Base-by-base conservation (phyloP, 2,113 vertebrate genomes). In the Rhinogobius similis region DNA sequence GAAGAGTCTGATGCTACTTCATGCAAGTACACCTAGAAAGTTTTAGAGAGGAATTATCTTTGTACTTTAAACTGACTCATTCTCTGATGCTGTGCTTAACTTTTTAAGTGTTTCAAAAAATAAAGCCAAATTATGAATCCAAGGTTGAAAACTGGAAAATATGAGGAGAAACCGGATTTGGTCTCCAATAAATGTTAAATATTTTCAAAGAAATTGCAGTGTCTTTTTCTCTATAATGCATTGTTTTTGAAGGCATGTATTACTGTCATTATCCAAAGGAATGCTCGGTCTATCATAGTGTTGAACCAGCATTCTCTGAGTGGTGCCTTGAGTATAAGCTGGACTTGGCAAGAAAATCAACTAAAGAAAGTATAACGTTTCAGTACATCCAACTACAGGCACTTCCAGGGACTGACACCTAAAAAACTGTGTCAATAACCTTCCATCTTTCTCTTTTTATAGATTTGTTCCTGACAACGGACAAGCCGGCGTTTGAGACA, bases 401-500 rank as follows among this genome's bases (percentile, higher is more conserved):
- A 76, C 80, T 68, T 82, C 72, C 81, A 69, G 78, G 38, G 72
- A 73, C 64, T 55, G 72, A 82, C 48, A 73, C 81, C 76, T 68
- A 38, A 18, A 79, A 67, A 68, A 62, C 69, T n/a, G 27, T 27
- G 38, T 63, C 21, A 4, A 38, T 36, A 62, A 62, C n/a, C 32
- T n/a, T 61, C 27, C 65, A 0, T 71, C 41, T 72, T 26, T 70
- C 18, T 62, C 44, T 79, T 29, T 7, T 13, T 24, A 16, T 67
- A 92, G 90, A 92, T 89, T 71, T 92, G 70, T 92, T 92, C 83
- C 81, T 92, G 74, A 92, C 90, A 21, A 85, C 72, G 6, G 21
- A 65, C 0, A 72, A 41, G 0, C 48, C 27, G 0, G 41, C 0
- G 9, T 92, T 90, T 72, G 86, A 92, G 79, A 90, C 83, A 1